These are phyloP conservation scores for Polypterus bichir DNA, from an alignment of 2,113 vertebrate genomes.

Conservation along the genomic window DNA sequence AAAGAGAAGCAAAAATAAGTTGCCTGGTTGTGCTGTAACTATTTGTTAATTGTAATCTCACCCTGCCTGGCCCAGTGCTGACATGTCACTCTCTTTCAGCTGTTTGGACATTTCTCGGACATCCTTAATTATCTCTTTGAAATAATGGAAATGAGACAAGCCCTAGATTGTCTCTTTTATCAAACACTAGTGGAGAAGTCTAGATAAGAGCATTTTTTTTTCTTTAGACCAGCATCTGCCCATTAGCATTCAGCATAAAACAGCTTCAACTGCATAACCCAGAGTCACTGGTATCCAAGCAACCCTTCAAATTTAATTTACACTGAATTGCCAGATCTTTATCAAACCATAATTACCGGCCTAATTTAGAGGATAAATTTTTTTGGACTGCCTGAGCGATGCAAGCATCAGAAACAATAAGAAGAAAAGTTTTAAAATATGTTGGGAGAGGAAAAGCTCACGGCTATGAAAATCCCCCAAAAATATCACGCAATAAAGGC, in stretches of 20 bases:
- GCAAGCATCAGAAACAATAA: slow-evolving; percentile 22
- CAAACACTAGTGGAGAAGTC: slow-evolving; percentile 46
- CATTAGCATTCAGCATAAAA: slow-evolving; percentile 66
- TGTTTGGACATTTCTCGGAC: slow-evolving; percentile 21
- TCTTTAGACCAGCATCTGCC: slow-evolving; percentile 40
- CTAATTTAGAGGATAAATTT: slow-evolving; percentile 67
- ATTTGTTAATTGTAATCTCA: slow-evolving; percentile 3
- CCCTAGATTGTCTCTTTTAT: slow-evolving; percentile 47
- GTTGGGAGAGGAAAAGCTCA: slow-evolving; percentile 31
- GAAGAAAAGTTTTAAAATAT: slow-evolving; percentile 34
- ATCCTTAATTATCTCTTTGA: slow-evolving; percentile 44
- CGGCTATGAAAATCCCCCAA: slow-evolving; percentile 30
- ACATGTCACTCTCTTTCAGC: slow-evolving; percentile 24
- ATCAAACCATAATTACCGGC: slow-evolving; percentile 69
- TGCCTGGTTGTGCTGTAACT: background rate
- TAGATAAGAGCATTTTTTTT: slow-evolving; percentile 42
- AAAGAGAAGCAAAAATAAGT: background rate
- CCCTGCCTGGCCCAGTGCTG: slow-evolving; percentile 5
- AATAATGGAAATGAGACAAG: slow-evolving; percentile 50
- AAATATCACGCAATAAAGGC: slow-evolving; percentile 13
- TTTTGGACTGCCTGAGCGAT: slow-evolving; percentile 40
- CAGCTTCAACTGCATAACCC: slow-evolving; percentile 57
- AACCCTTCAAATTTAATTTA: slow-evolving; percentile 76
- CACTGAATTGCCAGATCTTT: slow-evolving; percentile 64
- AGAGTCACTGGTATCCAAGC: slow-evolving; percentile 72